Percentiles rank a stretch among this genome's conserved stretches.
phyloP scores from a whole-genome alignment of 2,797 vertebrate genomes.

The Australoheros facetus region DNA sequence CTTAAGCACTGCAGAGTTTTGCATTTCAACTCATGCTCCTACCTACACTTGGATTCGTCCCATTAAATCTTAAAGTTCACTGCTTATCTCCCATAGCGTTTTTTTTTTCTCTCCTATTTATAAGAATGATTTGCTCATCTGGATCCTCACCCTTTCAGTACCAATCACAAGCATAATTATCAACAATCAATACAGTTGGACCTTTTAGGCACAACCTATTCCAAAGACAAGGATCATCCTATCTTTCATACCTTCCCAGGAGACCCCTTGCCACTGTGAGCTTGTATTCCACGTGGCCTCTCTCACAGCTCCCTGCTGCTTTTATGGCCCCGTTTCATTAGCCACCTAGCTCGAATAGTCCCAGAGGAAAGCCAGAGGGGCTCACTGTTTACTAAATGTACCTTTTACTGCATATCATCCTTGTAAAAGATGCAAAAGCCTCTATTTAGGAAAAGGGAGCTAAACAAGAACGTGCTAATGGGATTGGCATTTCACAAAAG shows the following conservation, averaged over 20 bases:
- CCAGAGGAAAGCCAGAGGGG: conserved; percentile 64
- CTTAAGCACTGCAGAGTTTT: not conserved
- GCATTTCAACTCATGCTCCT: not conserved
- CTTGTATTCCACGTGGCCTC: conserved; percentile 40
- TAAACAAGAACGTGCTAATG: conserved; percentile 74
- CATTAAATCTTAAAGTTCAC: not conserved
- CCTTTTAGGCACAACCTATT: conserved; percentile 25
- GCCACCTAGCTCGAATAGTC: conserved; percentile 69
- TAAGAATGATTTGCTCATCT: not conserved
- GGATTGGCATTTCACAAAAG: conserved; percentile 81
- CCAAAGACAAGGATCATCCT: conserved; percentile 26
- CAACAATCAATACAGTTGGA: conserved; percentile 40
- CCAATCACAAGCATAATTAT: conserved; percentile 32
- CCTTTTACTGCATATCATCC: conserved; percentile 70
- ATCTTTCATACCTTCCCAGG: conserved; percentile 29
- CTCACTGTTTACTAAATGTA: conserved; percentile 73
- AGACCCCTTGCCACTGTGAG: conserved; percentile 27
- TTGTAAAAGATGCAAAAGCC: conserved; percentile 74
- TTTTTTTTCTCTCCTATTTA: not conserved
- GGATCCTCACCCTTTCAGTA: conserved; percentile 12
- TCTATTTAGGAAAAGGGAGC: conserved; percentile 64
- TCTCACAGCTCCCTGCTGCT: conserved; percentile 24
- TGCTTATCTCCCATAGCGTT: not conserved
- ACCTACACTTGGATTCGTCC: not conserved
- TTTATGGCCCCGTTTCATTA: conserved; percentile 73